Percentiles rank a stretch among this genome's conserved stretches.
phyloP scores from a whole-genome alignment of 2,113 vertebrate genomes.

The Helogale parvula region DNA sequence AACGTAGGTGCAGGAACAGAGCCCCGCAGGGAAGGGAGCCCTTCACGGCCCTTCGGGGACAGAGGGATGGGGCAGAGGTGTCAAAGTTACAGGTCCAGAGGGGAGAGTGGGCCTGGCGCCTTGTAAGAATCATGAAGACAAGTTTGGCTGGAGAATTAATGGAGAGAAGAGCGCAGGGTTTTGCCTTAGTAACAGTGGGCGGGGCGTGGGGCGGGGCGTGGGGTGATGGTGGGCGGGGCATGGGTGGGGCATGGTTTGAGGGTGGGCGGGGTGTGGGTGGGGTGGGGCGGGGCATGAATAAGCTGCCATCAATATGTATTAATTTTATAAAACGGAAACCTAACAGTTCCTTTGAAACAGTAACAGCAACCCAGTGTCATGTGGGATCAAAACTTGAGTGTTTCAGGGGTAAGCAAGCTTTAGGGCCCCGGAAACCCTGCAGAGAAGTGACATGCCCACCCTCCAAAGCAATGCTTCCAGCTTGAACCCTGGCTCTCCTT shows the following conservation, averaged over 20 bases:
- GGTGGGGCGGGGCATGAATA: too few relatives aligned
- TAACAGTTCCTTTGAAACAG: neutral
- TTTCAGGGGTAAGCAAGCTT: neutral
- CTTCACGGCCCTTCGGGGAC: neutral
- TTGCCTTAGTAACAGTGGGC: rapidly evolving
- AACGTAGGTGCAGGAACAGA: rapidly evolving
- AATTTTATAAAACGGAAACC: neutral
- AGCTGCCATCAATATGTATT: rapidly evolving
- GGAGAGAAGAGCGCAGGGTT: neutral
- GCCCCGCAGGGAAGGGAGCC: rapidly evolving
- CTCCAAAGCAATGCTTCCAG: neutral
- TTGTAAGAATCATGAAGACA: rapidly evolving
- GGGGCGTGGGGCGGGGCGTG: too few relatives aligned
- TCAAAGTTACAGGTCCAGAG: rapidly evolving
- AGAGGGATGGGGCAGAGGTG: neutral
- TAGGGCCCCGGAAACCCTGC: rapidly evolving
- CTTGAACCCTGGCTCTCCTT: rapidly evolving
- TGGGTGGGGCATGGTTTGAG: too few relatives aligned
- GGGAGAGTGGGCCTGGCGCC: rapidly evolving
- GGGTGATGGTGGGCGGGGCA: neutral
- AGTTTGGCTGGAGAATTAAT: rapidly evolving
- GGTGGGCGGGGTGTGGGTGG: neutral
- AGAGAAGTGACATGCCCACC: rapidly evolving
- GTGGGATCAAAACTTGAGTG: neutral
- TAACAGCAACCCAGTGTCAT: neutral